Evolutionary conservation across 1,140 invertebrate species (phyloP), one percentile per base, ranked within the genome.

Genomic region (Drosophila pectinifera): DNA sequence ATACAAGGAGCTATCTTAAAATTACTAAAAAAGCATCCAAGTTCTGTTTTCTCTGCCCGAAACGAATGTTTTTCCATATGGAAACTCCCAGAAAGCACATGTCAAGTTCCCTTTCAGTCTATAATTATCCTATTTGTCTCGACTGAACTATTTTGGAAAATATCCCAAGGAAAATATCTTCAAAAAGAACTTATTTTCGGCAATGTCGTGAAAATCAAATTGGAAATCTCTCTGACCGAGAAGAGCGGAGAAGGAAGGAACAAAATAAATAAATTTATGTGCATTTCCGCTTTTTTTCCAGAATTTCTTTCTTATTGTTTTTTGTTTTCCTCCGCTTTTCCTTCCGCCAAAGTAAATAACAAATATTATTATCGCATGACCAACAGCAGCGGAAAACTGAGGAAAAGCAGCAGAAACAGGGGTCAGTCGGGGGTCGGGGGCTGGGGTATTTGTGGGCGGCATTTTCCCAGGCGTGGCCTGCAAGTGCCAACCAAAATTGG

Each of bases 281-380:
- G 90, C 90, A 91, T 90, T 91, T 91, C 90, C 90, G 78, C 88
- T 69, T 69, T 69, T 55, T 69, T 38, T 67, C 10, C 5, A 20
- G 28, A 61, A 45, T 31, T 69, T 79, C 57, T 54, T 51, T 58
- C 16, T 43, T 57, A n/a, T 59, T 70, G 28, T 70, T 38, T 26
- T 57, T 59, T 68, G 18, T 58, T 69, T 70, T 70, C 48, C 39
- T 59, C 45, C 45, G 68, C 28, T 78, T 84, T 91, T 91, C 85
- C 90, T 91, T 91, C 90, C 90, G 90, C 67, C 68, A 76, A 90
- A 90, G 90, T 82, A 91, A 91, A 91, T 91, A 91, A 91, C 90
- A 91, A 91, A 91, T 91, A 91, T 91, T 91, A 90, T 91, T 91
- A 91, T 91, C 90, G 90, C 90, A 79, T 65, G 70, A 74, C 67